Evolutionary conservation across 2,888 invertebrate species (phyloP).

Genomic region (Heliconius ismenius): DNA sequence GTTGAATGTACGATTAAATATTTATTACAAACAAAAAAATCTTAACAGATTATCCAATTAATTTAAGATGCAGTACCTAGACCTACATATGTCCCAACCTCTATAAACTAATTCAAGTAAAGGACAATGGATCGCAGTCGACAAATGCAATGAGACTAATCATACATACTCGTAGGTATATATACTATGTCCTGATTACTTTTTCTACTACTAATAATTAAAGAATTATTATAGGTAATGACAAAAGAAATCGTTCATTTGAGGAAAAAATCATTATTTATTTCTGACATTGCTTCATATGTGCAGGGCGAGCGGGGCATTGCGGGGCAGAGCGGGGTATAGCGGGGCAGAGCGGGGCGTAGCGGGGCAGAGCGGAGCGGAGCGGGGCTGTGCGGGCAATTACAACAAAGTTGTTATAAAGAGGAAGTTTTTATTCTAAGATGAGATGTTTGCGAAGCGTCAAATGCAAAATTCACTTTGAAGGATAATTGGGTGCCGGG

Average conservation of each 20-base stretch:
- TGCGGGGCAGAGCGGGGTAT: background rate
- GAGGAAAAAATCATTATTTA: background rate
- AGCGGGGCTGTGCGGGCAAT: background rate
- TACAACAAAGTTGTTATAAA: conserved; percentile 24
- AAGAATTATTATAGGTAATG: background rate
- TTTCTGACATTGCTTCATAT: background rate
- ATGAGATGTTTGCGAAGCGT: conserved; percentile 33
- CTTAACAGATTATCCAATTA: too few species aligned
- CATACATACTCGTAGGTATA: too few species aligned
- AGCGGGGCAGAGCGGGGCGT: background rate
- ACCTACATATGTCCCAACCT: too few species aligned
- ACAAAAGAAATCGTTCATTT: background rate
- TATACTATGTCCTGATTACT: background rate
- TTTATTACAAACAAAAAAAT: too few species aligned
- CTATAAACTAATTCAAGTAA: too few species aligned
- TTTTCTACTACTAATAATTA: background rate
- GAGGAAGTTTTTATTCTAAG: conserved; percentile 33
- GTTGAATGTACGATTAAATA: background rate
- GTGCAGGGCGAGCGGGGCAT: background rate
- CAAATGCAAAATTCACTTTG: conserved; percentile 35
- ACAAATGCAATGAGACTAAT: too few species aligned
- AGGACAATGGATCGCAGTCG: too few species aligned
- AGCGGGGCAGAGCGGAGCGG: background rate
- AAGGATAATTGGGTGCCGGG: conserved; percentile 26
- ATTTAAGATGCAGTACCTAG: too few species aligned